Base-by-base conservation (phyloP, 1,140 invertebrate genomes). In the Solenopsis fugax region DNA sequence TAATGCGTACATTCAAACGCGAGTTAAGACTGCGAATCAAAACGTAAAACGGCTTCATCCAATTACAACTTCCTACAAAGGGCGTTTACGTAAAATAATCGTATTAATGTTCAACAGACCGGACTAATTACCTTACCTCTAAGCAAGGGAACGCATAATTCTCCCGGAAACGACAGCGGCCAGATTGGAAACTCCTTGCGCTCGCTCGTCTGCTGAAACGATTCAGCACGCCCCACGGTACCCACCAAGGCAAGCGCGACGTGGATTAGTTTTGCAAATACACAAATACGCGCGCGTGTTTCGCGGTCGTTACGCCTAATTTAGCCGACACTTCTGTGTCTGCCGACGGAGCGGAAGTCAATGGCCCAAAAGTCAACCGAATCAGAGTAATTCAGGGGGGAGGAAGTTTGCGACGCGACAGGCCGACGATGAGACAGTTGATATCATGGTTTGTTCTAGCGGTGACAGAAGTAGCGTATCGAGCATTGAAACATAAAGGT, bases 191-290 rank as follows among this genome's bases (percentile, higher is more conserved):
- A 88, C 87, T 87, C 82, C 87, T 87, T 82, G 86, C 86, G 54
- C 71, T 34, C 75, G 34, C 54, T 60, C 45, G 71, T 73, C 71
- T 72, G 73, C 16, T 54, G 77, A 81, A 81, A 81, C 77, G 77
- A 81, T 81, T 81, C 64, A 69, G 64, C 34, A 71, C n/a, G 41
- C 37, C 64, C 29, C 62, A 21, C 4, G 67, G 37, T 58, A 45
- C 52, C 37, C 37, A 24, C 37, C 48, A 45, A 71, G 21, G 56
- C 84, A 82, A 54, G 65, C 87, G 76, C 41, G 41, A 56, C 87
- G 54, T 88, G 87, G 87, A 88, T 88, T 88, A 88, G 87, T 88
- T 87, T 88, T 87, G 76, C 77, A 87, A 88, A 88, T 88, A 88
- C 69, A 88, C 86, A 87, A 87, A 88, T 87, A 82, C 76, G 16